Conservation (phyloP, 2,113 vertebrate genomes). For the Siphamia tubifer region DNA sequence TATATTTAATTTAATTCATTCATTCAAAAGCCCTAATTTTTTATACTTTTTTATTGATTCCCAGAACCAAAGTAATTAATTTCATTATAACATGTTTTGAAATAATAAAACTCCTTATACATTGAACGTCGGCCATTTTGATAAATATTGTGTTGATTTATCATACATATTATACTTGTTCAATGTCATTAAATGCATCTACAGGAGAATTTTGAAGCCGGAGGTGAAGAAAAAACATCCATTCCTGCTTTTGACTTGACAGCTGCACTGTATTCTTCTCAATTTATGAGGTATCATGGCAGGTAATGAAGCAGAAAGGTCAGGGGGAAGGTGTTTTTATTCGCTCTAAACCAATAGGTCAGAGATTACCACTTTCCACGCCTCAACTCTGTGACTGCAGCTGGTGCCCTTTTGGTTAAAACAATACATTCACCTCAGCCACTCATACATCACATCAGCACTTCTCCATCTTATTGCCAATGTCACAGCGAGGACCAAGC, state of each 20-base stretch:
- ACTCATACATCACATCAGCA: conserved; percentile 65
- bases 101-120: no score
- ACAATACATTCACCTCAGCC: conserved; percentile 63
- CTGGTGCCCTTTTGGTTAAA: conserved; percentile 69
- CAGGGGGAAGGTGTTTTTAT: conserved; percentile 65
- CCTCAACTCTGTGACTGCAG: conserved; percentile 63
- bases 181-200: neutral
- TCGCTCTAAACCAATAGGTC: conserved; percentile 68
- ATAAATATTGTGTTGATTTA: neutral
- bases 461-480: conserved; percentile 64
- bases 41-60: no score
- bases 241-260: conserved; percentile 4
- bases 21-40: no score
- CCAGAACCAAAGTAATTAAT: no score
- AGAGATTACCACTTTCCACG: conserved; percentile 66
- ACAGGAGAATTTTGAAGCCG: neutral
- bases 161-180: neutral
- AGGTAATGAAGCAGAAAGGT: conserved; percentile 74
- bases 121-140: no score
- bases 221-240: no score
- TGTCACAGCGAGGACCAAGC: conserved; percentile 39
- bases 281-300: conserved; percentile 57
- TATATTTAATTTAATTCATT: no score
- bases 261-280: conserved; percentile 38
- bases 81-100: no score